Conservation (phyloP, 2,888 invertebrate species). For the Cheilosia scutellata region DNA sequence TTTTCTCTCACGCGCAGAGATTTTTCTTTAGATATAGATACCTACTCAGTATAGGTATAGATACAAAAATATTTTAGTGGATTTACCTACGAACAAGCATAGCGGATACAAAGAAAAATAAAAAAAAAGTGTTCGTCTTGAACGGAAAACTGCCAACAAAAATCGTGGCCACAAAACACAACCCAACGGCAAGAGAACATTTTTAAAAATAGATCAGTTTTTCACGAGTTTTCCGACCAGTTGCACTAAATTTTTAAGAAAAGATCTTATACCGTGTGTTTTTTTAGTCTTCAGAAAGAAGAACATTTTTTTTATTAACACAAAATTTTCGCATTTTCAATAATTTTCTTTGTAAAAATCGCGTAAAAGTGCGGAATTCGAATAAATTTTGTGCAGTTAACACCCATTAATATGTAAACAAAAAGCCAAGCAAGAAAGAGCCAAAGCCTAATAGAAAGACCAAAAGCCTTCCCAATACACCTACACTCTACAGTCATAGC, state of each 20-base stretch:
- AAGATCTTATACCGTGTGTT: constrained; percentile 33
- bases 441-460: constrained; percentile 13
- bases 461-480: constrained; percentile 3
- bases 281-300: constrained; percentile 14
- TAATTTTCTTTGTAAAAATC: constrained; percentile 31
- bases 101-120: constrained; percentile 42
- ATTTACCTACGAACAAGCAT: constrained; percentile 58
- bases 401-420: constrained; percentile 55
- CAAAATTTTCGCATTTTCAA: constrained; percentile 33
- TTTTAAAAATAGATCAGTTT: constrained; percentile 84
- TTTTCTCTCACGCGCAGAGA: constrained; percentile 48
- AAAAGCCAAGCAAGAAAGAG: constrained; percentile 1
- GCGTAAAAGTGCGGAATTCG: constrained; percentile 56
- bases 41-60: background rate
- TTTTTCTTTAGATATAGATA: constrained; percentile 27
- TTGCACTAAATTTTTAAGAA: constrained; percentile 77
- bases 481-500: constrained; percentile 3
- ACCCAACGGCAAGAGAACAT: constrained; percentile 62
- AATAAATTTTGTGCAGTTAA: constrained; percentile 33
- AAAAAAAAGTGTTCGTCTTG: constrained; percentile 37
- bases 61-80: constrained; percentile 34
- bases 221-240: constrained; percentile 82
- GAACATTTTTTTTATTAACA: constrained; percentile 31
- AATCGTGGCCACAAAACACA: constrained; percentile 48
- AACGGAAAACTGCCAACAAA: constrained; percentile 63